These are phyloP conservation scores for Camponotus floridanus DNA, from an alignment of 1,140 invertebrate species.

Conservation along the genomic window DNA sequence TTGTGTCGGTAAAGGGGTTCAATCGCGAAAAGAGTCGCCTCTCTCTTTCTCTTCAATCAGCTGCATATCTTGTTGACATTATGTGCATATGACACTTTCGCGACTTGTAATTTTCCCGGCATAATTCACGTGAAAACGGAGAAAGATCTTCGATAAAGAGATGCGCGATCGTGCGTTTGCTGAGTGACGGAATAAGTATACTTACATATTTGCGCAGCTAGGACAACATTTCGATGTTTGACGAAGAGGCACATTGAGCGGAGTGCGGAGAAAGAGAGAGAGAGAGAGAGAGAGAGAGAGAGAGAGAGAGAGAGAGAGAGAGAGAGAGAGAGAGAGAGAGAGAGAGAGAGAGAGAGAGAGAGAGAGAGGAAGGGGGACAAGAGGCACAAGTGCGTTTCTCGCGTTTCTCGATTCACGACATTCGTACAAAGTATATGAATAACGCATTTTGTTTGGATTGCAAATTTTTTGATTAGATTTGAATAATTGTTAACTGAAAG, in stretches of 20 bases:
- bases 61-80: neutral
- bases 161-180: conserved; percentile 34
- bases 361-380: conserved; percentile 14
- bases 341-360: too few relatives aligned
- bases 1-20: neutral
- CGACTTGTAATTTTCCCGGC: conserved; percentile 42
- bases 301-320: too few relatives aligned
- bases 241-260: conserved; percentile 28
- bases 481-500: neutral
- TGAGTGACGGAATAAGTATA: conserved; percentile 49
- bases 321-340: too few relatives aligned
- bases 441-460: neutral
- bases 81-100: conserved; percentile 14
- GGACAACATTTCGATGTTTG: conserved; percentile 68
- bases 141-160: conserved; percentile 18
- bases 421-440: conserved; percentile 5
- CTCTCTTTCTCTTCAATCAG: neutral
- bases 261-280: neutral
- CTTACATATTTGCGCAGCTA: conserved; percentile 76
- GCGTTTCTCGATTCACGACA: conserved; percentile 16
- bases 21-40: conserved; percentile 2
- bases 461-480: neutral
- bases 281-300: too few relatives aligned
- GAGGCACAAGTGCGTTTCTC: neutral
- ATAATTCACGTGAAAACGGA: conserved; percentile 16